phyloP scores from a whole-genome alignment of 2,888 invertebrate genomes.

The Ochropleura plecta region DNA sequence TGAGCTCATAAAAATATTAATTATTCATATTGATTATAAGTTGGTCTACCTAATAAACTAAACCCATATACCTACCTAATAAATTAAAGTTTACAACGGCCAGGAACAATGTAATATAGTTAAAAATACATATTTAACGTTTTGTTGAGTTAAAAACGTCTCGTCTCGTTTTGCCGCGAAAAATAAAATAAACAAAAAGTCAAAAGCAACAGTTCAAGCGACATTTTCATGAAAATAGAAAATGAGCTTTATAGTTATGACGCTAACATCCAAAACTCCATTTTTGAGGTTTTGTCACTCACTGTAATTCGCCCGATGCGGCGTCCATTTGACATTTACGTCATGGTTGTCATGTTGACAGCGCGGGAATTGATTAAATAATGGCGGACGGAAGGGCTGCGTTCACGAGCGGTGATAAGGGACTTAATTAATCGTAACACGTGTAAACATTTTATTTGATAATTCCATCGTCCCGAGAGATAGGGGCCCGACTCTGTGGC shows the following conservation, averaged over 20 bases:
- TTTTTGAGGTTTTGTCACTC: background rate
- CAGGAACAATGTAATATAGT: constrained; percentile 35
- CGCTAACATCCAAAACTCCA: background rate
- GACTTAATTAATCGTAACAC: constrained; percentile 85
- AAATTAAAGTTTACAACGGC: constrained; percentile 28
- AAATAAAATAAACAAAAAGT: constrained; percentile 42
- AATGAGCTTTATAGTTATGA: background rate
- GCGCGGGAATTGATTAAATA: constrained; percentile 80
- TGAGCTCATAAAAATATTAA: constrained; percentile 46
- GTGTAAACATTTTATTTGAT: constrained; percentile 87
- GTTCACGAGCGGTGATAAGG: constrained; percentile 81
- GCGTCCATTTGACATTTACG: constrained; percentile 50
- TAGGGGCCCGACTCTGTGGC: constrained; percentile 67
- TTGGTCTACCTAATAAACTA: constrained; percentile 30
- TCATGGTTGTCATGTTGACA: constrained; percentile 75
- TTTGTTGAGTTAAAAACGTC: constrained; percentile 19
- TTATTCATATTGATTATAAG: constrained; percentile 48
- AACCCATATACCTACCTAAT: constrained; percentile 11
- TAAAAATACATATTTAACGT: constrained; percentile 6
- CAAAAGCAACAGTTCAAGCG: background rate
- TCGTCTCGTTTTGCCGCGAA: constrained; percentile 13
- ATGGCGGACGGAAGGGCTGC: constrained; percentile 73
- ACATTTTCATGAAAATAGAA: background rate
- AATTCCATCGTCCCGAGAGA: constrained; percentile 76
- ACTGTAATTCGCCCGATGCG: background rate